A percentile compares a stretch with the other conserved stretches of the same genome.
Evolutionary conservation across 2,888 invertebrate genomes (phyloP).

Genomic region (Rhamphomyia laevipes): DNA sequence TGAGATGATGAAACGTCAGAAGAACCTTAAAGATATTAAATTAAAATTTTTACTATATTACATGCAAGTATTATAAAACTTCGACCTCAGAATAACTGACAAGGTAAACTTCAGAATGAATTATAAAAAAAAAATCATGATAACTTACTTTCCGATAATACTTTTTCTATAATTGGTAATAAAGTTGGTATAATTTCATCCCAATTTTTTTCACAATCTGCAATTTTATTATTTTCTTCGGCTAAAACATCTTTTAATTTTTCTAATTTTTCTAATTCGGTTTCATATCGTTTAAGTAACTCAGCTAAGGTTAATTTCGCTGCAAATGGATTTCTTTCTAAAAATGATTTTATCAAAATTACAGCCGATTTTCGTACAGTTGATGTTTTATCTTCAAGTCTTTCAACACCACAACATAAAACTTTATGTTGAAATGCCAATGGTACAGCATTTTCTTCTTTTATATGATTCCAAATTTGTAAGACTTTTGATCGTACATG

Average conservation of each 20-base stretch:
- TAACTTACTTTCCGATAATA: slow-evolving; percentile 23
- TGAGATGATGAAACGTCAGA: slow-evolving; percentile 19
- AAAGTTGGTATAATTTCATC: slow-evolving; percentile 25
- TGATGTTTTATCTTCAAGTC: slow-evolving; percentile 72
- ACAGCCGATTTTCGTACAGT: slow-evolving; percentile 73
- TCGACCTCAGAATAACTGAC: not conserved
- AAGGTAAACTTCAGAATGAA: not conserved
- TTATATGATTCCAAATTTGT: slow-evolving; percentile 70
- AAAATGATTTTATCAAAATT: slow-evolving; percentile 46
- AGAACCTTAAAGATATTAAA: not conserved
- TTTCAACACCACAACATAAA: slow-evolving; percentile 52
- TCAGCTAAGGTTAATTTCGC: slow-evolving; percentile 47
- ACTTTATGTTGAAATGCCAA: slow-evolving; percentile 55
- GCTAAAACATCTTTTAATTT: slow-evolving; percentile 42
- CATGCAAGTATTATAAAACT: not conserved
- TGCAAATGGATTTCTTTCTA: slow-evolving; percentile 80
- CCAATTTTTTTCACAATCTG: slow-evolving; percentile 39
- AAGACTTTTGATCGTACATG: slow-evolving; percentile 76
- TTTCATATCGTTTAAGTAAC: slow-evolving; percentile 47
- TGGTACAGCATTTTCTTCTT: slow-evolving; percentile 68
- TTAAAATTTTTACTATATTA: not conserved
- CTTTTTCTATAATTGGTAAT: slow-evolving; percentile 26
- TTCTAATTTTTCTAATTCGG: slow-evolving; percentile 32
- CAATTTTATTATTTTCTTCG: slow-evolving; percentile 42
- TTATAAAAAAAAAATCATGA: not conserved